These are phyloP conservation scores for Mirza zaza DNA, from an alignment of 2,113 vertebrate species.

Conservation along the genomic window DNA sequence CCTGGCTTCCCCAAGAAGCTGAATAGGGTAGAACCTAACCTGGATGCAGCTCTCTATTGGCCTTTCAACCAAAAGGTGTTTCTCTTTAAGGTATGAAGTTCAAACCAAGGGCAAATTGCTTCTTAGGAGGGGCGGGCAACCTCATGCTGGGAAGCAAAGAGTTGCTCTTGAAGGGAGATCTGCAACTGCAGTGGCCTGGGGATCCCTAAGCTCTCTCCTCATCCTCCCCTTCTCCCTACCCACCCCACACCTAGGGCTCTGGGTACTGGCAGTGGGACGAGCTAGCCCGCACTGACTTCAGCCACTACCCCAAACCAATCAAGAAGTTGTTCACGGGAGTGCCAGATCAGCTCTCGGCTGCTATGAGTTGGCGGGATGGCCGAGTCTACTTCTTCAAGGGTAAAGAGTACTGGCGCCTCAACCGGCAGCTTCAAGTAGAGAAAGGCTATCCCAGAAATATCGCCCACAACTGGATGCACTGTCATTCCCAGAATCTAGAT, in stretches of 20 bases:
- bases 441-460: conserved; percentile 88
- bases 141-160: background rate
- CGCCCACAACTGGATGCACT: conserved; percentile 89
- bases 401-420: conserved; percentile 89
- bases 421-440: conserved; percentile 84
- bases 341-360: conserved; percentile 85
- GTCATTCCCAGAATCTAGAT: conserved; percentile 58
- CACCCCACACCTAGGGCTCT: conserved; percentile 68
- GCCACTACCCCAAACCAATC: conserved; percentile 87
- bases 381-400: conserved; percentile 91
- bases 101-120: background rate
- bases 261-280: conserved; percentile 92
- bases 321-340: conserved; percentile 86
- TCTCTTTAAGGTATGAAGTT: conserved; percentile 90
- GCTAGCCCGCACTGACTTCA: conserved; percentile 82
- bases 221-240: background rate
- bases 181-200: background rate
- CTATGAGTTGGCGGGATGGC: conserved; percentile 89
- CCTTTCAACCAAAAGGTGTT: conserved; percentile 90
- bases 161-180: background rate
- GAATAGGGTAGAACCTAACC: conserved; percentile 85
- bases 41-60: conserved; percentile 90
- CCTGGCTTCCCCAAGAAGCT: conserved; percentile 89
- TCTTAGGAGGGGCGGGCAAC: background rate
- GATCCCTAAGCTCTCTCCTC: background rate